Base-by-base conservation (phyloP, 2,888 invertebrate genomes). In the Phaonia tiefii region DNA sequence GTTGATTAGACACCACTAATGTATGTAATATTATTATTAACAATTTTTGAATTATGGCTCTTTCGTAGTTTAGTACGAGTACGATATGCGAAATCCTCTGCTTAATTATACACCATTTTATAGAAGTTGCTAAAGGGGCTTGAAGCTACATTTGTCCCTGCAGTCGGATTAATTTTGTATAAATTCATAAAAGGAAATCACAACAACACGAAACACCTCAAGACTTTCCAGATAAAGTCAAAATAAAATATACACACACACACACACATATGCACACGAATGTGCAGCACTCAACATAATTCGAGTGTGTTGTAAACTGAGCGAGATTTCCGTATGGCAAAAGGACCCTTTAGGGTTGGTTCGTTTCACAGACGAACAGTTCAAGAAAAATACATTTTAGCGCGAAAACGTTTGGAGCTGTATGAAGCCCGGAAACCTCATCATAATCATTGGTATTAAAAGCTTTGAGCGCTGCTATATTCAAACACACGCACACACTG, bases 371-470 rank as follows among this genome's bases (percentile, higher is more conserved):
- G 63, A 22, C 63, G 42, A 63, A 39, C 42, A 63, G 42, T 63
- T 42, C 39, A 37, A 75, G 39, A 15, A 31, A 54, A 44, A 78
- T 58, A 77, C 70, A 81, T 63, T 69, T 81, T 81, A 81, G 74
- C 54, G 60, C 77, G 67, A 81, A 81, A 75, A 20, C 39, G 75
- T 78, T 81, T 46, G 58, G 66, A 75, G 81, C 74, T 73, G 8
- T 31, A 39, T 67, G 51, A 13, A 39, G 77, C 78, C 77, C 39
- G 7, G 44, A 71, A 75, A 78, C 81, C 58, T 75, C 31, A 11
- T 78, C 77, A 81, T 81, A 78, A 81, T 81, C 78, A 78, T 81
- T 54, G 67, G 81, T 75, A 78, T 78, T 75, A 72, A 77, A 46
- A 54, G 77, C 81, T 75, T 13, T 10, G 11, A 72, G 81, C 78